Percentiles rank a stretch among this genome's conserved stretches.
phyloP scores from a whole-genome alignment of 2,113 vertebrate genomes.

The Catharus bicknelli region DNA sequence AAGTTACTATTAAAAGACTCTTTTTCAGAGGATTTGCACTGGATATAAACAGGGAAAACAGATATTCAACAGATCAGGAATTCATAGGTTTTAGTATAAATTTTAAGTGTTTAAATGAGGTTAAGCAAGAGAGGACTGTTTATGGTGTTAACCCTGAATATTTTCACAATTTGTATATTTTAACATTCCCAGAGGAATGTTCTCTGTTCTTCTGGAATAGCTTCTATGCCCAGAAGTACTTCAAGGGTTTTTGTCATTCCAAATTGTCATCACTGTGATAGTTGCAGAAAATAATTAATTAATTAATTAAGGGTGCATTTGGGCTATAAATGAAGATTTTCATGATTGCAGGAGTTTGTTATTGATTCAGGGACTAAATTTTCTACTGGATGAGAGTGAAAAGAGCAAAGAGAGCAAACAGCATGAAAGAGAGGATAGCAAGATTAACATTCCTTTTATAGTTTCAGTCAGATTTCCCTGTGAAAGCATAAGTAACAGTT shows the following conservation, averaged over 20 bases:
- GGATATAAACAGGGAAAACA: not conserved
- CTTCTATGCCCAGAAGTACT: not conserved
- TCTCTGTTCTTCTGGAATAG: not conserved
- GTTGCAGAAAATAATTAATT: not conserved
- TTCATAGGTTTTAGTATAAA: not conserved
- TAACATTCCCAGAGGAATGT: not conserved
- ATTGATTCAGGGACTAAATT: not conserved
- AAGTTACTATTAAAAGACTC: not conserved
- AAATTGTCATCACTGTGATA: not conserved
- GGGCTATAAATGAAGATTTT: not conserved
- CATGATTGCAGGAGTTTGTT: not conserved
- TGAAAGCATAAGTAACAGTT: not conserved
- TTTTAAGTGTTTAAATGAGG: not conserved
- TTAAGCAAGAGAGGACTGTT: not conserved
- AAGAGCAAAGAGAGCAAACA: not conserved
- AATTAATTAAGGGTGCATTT: not conserved
- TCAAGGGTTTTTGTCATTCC: not conserved
- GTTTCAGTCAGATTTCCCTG: not conserved
- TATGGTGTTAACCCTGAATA: not conserved
- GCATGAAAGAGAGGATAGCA: not conserved
- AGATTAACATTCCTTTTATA: not conserved
- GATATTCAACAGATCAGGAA: not conserved
- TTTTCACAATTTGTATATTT: not conserved
- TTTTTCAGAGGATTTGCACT: not conserved
- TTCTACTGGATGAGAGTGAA: not conserved